Conservation (phyloP, 2,113 vertebrate genomes). For the Cavia porcellus region DNA sequence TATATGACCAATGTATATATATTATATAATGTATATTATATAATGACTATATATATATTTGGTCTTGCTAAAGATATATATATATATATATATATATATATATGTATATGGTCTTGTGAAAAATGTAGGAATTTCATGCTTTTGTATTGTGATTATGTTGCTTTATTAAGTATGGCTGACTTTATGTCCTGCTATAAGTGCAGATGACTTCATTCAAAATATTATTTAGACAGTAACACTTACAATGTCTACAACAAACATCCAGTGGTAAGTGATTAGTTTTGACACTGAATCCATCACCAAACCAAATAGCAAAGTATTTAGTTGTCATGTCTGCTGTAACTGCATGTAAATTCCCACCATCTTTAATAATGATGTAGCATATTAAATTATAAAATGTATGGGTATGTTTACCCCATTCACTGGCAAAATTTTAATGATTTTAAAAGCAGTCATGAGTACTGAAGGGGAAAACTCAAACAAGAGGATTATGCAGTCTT, state of each 20-base stretch:
- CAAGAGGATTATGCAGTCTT: neutral
- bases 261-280: fast-evolving
- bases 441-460: slow-evolving; percentile 50
- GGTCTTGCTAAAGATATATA: too few species aligned
- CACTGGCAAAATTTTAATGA: slow-evolving; percentile 45
- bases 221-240: neutral
- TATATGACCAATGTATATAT: too few species aligned
- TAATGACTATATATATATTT: too few species aligned
- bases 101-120: neutral
- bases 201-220: slow-evolving; percentile 25
- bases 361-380: slow-evolving; percentile 57
- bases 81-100: neutral
- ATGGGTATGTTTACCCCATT: neutral
- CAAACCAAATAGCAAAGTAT: neutral
- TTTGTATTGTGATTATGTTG: neutral
- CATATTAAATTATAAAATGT: neutral
- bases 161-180: slow-evolving; percentile 6
- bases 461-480: neutral
- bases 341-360: slow-evolving; percentile 46
- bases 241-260: neutral
- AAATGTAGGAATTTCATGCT: neutral
- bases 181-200: neutral
- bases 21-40: too few species aligned
- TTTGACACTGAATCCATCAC: neutral
- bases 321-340: slow-evolving; percentile 24